Percentiles rank a stretch among this genome's conserved stretches.
Evolutionary conservation across 1,140 invertebrate genomes (phyloP).

Genomic region (Macrosteles quadrilineatus): DNA sequence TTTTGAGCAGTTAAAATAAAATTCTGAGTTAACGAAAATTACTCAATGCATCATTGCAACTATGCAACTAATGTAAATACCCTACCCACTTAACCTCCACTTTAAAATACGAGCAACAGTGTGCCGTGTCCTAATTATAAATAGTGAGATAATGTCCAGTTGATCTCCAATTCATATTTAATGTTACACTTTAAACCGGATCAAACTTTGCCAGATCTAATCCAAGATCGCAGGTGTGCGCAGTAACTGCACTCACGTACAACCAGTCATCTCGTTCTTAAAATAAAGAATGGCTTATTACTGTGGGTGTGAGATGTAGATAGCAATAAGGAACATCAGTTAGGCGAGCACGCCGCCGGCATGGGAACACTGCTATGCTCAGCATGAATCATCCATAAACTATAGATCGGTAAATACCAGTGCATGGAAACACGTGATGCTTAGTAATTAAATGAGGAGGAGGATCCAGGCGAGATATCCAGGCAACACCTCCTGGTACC

Average conservation of each 20-base stretch:
- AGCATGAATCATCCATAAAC: conserved; percentile 3
- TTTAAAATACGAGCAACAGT: too few relatives aligned
- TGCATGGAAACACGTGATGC: conserved; percentile 19
- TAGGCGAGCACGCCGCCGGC: neutral
- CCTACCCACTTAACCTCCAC: too few relatives aligned
- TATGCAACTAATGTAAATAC: too few relatives aligned
- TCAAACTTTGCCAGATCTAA: too few relatives aligned
- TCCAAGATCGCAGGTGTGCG: neutral
- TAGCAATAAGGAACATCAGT: neutral
- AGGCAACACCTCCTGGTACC: conserved; percentile 11
- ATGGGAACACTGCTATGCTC: conserved; percentile 1
- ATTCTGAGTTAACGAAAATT: too few relatives aligned
- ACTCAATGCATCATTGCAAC: too few relatives aligned
- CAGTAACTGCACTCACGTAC: neutral
- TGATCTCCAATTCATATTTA: too few relatives aligned
- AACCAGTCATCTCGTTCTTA: conserved; percentile 9
- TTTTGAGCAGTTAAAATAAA: too few relatives aligned
- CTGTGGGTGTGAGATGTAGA: conserved; percentile 18
- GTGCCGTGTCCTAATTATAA: too few relatives aligned
- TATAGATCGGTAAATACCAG: conserved; percentile 20
- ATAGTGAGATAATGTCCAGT: too few relatives aligned
- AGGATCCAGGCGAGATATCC: conserved; percentile 2
- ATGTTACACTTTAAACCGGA: too few relatives aligned
- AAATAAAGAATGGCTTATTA: conserved; percentile 16
- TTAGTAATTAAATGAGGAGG: conserved; percentile 17